Evolutionary conservation across 2,113 vertebrate genomes (phyloP).

Genomic region (Candoia aspera): DNA sequence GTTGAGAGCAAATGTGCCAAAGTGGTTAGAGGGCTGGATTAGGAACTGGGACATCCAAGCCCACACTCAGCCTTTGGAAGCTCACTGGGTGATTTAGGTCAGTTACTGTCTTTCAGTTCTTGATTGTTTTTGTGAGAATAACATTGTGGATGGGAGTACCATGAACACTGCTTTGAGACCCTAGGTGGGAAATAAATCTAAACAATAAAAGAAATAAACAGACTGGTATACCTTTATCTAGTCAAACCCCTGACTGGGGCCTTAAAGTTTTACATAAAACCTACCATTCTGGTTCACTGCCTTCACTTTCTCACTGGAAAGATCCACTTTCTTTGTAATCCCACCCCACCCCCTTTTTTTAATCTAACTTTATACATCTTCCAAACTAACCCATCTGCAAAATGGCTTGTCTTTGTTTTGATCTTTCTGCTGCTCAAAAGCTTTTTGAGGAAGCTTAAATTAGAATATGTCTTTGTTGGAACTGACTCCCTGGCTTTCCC

Average conservation of each 20-base stretch:
- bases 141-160: no score
- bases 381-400: neutral
- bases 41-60: no score
- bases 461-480: conserved; percentile 26
- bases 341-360: neutral
- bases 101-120: no score
- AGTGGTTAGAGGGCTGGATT: no score
- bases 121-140: no score
- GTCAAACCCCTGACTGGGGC: neutral
- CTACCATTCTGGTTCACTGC: neutral
- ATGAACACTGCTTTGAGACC: no score
- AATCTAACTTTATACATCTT: neutral
- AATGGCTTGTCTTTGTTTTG: neutral
- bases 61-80: no score
- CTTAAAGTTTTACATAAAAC: neutral
- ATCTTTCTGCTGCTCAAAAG: neutral
- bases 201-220: neutral
- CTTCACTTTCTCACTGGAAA: neutral
- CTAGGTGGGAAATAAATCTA: no score
- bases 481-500: conserved; percentile 34
- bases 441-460: neutral
- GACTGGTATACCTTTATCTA: neutral
- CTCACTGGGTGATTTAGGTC: no score
- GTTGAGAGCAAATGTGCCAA: no score
- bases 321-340: neutral